Base-by-base conservation (phyloP, 2,113 vertebrate species). In the Pelmatolapia mariae region DNA sequence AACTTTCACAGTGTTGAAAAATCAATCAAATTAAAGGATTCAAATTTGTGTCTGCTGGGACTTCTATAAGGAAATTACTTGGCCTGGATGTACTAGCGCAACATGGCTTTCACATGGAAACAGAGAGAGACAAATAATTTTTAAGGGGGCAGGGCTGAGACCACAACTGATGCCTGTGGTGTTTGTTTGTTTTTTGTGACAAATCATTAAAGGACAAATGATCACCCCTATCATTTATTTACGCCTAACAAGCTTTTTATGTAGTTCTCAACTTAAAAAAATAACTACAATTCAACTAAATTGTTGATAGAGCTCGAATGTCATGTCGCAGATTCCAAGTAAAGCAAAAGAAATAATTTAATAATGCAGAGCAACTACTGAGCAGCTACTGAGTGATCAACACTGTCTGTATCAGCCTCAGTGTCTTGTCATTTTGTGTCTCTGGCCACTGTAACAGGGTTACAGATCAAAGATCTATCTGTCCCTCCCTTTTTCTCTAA, bases 331-430 rank as follows among this genome's bases (percentile, higher is more conserved):
- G 66, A 47, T 5, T 76, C 16, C 43, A 76, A 47, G 24, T 76
- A 47, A 47, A 76, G 40, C 71, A 47, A 47, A 47, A 76, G 4
- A 76, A 76, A 76, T 76, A 76, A 47, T 47, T 47, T 18, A 50
- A 16, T 43, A 43, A 24, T 43, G n/a, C 24, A 5, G 24, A 76
- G 38, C 3, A 10, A 73, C 38, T 4, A 18, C 15, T 5, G 24
- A 76, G 38, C 3, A 10, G 45, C 38, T 4, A 18, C 15, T 5
- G 22, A 73, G 24, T 47, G 43, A 50, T 19, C 1, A 1, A 19
- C 18, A 38, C 38, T 0, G 40, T 1, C 24, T 29, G 43, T 47
- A 29, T 50, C 71, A 7, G 71, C 24, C 43, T 29, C 16, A 1
- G 24, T 3, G 43, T 22, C 10, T 66, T 12, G 10, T 76, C 24